Base-by-base conservation (phyloP, 2,797 vertebrate genomes). In the Zalophus californianus region DNA sequence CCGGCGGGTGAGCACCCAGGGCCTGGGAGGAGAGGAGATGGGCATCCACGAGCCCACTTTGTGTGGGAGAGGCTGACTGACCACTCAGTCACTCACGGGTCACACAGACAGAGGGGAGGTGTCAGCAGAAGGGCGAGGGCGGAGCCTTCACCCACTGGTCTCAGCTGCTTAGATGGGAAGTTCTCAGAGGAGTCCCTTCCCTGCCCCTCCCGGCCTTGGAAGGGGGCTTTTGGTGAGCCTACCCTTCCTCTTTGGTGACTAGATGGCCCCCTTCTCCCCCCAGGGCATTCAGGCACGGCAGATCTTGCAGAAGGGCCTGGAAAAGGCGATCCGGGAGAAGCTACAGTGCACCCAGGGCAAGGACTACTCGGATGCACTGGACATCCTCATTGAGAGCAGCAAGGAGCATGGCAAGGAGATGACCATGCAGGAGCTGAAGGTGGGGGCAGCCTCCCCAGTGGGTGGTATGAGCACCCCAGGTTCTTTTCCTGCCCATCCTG, bases 351-450 rank as follows among this genome's bases (percentile, higher is more conserved):
- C 99, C 0, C 99, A 99, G 95, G 99, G 99, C 96, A 99, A 99
- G 97, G 99, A 99, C 97, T 99, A 99, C 10, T 98, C 99, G 0
- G 99, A 99, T 0, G 99, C 99, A 0, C 98, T 99, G 98, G 99
- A 99, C 91, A 99, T 99, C 93, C 99, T 99, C 98, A 99, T 99
- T 9, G 99, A 99, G 97, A 99, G 99, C 0, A 99, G 99, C 95
- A 99, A 99, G 82, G 99, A 99, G 97, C 99, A 99, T 0, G 99
- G 99, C 93, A 99, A 99, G 9, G 99, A 99, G 98, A 99, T 99
- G 97, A 99, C 99, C 97, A 99, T 99, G 99, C 99, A 99, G 98
- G 99, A 99, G 86, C 99, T 99, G 77, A 99, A 99, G 99, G 99
- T 99, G 98, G 97, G 83, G 8, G 3, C 0, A 2, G 50, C 32